Percentiles rank a stretch among this genome's conserved stretches.
Conservation (phyloP, 2,797 vertebrate genomes). For the Poliocrania exsul region DNA sequence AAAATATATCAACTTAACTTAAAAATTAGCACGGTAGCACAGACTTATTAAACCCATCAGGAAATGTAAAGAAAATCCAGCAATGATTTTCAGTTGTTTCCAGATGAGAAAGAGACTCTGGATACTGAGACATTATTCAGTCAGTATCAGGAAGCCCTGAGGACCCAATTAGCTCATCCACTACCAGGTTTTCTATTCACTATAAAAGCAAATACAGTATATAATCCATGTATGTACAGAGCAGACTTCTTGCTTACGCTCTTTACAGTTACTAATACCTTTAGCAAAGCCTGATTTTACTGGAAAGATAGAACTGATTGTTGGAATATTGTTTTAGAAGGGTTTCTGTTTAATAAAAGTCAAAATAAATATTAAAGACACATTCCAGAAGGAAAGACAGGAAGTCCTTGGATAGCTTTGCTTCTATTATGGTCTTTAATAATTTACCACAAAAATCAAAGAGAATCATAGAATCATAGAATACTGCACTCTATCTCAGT, state of each 20-base stretch:
- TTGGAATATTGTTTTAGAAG: neutral
- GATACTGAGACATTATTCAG: neutral
- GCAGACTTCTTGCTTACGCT: neutral
- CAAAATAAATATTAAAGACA: neutral
- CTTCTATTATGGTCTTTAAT: neutral
- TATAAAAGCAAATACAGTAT: neutral
- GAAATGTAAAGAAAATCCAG: slow-evolving; percentile 45
- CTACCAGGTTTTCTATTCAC: slow-evolving; percentile 11
- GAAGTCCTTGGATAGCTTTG: neutral
- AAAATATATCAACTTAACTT: slow-evolving; percentile 25
- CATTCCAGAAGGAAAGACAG: neutral
- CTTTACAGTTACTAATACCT: neutral
- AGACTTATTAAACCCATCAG: slow-evolving; percentile 24
- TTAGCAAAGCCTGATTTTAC: neutral
- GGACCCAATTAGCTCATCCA: slow-evolving; percentile 69
- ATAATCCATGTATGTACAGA: neutral
- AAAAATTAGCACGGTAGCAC: neutral
- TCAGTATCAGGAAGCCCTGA: neutral
- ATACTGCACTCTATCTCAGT: neutral
- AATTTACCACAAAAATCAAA: neutral
- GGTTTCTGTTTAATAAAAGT: neutral
- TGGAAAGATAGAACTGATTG: neutral
- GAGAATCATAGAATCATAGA: neutral
- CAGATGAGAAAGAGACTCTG: neutral
- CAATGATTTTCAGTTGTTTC: slow-evolving; percentile 47